These are phyloP conservation scores for Equus quagga DNA, from an alignment of 2,113 vertebrate species.

Conservation along the genomic window DNA sequence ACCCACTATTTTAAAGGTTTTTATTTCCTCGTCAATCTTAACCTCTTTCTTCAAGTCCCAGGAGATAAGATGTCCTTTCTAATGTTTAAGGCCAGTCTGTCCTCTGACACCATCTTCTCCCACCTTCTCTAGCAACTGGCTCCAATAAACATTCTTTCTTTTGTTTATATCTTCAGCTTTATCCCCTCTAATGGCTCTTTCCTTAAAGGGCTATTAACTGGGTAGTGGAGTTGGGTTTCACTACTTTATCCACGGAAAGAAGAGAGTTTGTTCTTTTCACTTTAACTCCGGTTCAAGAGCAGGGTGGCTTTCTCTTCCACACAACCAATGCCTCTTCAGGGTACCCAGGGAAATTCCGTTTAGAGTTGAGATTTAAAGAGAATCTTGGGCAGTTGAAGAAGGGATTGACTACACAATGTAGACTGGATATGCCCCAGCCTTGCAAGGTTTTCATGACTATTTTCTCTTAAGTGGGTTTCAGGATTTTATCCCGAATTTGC, in stretches of 20 bases:
- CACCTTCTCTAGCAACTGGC: background rate
- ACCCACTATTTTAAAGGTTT: background rate
- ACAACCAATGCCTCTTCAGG: background rate
- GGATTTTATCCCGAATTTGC: background rate
- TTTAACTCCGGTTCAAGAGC: background rate
- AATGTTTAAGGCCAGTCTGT: background rate
- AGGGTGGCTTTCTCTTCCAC: background rate
- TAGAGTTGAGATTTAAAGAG: background rate
- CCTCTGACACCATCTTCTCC: background rate
- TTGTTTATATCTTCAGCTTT: background rate
- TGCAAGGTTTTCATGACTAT: background rate
- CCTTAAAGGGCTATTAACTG: background rate
- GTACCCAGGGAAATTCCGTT: background rate
- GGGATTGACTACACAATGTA: background rate
- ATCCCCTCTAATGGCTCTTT: background rate
- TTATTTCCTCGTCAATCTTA: constrained; percentile 58
- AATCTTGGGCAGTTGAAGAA: background rate
- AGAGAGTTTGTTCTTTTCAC: background rate
- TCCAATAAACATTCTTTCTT: background rate
- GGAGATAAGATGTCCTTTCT: constrained; percentile 41
- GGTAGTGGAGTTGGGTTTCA: background rate
- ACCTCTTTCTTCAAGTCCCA: background rate
- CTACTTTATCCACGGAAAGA: background rate
- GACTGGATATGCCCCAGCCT: background rate
- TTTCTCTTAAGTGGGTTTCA: background rate